Percentiles rank a stretch among this genome's conserved stretches.
Conservation (phyloP, 2,113 vertebrate species). For the Pseudorhombus dupliciocellatus region DNA sequence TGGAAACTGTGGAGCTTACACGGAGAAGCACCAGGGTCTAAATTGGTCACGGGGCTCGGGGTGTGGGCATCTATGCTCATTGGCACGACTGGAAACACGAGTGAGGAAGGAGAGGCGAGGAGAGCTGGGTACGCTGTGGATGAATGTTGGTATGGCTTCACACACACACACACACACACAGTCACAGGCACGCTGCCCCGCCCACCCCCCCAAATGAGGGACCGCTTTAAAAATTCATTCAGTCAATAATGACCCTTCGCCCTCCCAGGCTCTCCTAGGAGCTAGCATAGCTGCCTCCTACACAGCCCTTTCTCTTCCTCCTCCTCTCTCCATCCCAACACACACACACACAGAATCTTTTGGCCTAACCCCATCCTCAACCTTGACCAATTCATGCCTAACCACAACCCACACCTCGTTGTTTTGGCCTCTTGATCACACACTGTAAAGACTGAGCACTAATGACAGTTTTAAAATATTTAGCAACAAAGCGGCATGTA, state of each 20-base stretch:
- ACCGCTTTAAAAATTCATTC: conserved; percentile 82
- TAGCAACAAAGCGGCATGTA: too few relatives aligned
- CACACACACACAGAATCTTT: conserved; percentile 5
- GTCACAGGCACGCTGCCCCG: conserved; percentile 39
- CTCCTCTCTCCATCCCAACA: conserved; percentile 19
- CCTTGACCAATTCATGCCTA: neutral
- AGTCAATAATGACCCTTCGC: conserved; percentile 79
- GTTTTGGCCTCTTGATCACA: too few relatives aligned
- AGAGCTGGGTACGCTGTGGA: conserved; percentile 15
- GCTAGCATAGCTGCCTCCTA: conserved; percentile 73
- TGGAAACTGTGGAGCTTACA: conserved; percentile 31
- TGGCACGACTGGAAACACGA: conserved; percentile 3
- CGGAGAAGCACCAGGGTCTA: conserved; percentile 14
- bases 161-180: conserved; percentile 24
- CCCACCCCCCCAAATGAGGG: conserved; percentile 54
- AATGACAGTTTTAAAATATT: too few relatives aligned
- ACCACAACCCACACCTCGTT: too few relatives aligned
- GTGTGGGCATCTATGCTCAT: conserved; percentile 6
- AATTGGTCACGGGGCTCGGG: conserved; percentile 26
- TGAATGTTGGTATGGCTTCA: conserved; percentile 44
- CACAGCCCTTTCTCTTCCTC: conserved; percentile 56
- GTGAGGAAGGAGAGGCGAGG: conserved; percentile 7
- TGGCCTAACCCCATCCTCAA: neutral
- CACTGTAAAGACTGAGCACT: too few relatives aligned
- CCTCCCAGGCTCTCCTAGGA: conserved; percentile 75